Percentiles rank a stretch among this genome's conserved stretches.
Evolutionary conservation across 2,888 invertebrate species (phyloP).

Genomic region (Perdita meconis): DNA sequence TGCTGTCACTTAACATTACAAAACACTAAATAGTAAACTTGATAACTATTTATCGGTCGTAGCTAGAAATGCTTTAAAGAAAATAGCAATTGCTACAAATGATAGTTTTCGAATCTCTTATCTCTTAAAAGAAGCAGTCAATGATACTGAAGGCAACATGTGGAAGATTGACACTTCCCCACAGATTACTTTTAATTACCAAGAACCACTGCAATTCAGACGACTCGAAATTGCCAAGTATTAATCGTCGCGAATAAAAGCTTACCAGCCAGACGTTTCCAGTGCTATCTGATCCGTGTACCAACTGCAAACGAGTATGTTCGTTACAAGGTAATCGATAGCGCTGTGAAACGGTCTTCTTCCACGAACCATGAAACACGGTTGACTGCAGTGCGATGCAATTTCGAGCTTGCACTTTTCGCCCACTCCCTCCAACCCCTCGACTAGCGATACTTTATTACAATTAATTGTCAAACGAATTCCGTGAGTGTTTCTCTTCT

Average conservation of each 20-base stretch:
- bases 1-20: no score
- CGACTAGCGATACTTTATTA: not conserved
- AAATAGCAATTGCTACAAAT: no score
- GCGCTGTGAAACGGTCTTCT: not conserved
- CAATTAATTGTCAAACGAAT: not conserved
- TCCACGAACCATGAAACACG: conserved; percentile 5
- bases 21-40: no score
- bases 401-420: not conserved
- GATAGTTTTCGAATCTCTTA: no score
- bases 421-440: not conserved
- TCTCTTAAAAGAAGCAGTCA: no score
- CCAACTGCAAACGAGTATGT: conserved; percentile 27
- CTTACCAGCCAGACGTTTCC: conserved; percentile 32
- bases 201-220: conserved; percentile 34
- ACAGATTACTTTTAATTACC: conserved; percentile 54
- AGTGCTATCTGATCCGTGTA: conserved; percentile 33
- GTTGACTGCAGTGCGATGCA: not conserved
- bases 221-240: conserved; percentile 27
- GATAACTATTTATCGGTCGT: no score
- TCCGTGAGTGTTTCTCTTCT: not conserved
- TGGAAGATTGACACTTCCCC: not conserved
- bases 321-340: conserved; percentile 35
- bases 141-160: not conserved
- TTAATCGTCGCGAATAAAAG: conserved; percentile 36
- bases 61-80: no score